These are phyloP conservation scores for Podocnemis expansa DNA, from an alignment of 2,113 vertebrate genomes.

Conservation along the genomic window DNA sequence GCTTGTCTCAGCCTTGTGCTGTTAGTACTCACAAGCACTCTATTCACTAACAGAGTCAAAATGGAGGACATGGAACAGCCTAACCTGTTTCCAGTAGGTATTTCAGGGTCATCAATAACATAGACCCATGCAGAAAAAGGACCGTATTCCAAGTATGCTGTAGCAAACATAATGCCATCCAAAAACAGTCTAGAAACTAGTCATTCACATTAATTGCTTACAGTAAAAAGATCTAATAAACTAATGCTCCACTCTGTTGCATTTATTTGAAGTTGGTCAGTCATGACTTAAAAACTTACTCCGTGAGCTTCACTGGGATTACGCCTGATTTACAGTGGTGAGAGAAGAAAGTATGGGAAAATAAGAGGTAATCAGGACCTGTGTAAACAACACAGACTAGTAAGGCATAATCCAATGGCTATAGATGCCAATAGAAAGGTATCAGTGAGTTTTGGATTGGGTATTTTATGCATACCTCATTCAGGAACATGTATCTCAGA, in stretches of 20 bases:
- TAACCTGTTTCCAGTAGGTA: background rate
- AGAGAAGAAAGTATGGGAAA: background rate
- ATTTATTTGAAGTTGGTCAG: background rate
- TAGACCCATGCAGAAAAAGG: background rate
- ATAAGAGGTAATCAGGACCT: background rate
- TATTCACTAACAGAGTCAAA: background rate
- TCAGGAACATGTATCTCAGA: background rate
- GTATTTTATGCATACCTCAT: fast-evolving
- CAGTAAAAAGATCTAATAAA: conserved; percentile 12
- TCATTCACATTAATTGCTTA: background rate
- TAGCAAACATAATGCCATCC: conserved; percentile 1
- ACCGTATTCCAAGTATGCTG: background rate
- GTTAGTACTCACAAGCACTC: background rate
- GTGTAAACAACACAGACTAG: background rate
- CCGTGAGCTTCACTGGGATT: background rate
- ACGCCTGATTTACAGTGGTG: background rate
- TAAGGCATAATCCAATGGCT: background rate
- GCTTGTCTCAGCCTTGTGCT: background rate
- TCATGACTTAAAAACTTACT: conserved; percentile 2
- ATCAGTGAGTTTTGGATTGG: background rate
- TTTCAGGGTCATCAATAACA: background rate
- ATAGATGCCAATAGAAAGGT: background rate
- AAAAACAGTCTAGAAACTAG: conserved; percentile 15
- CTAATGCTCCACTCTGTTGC: background rate
- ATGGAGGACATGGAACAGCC: background rate